Base-by-base conservation (phyloP, 2,113 vertebrate species). In the Callipepla californica region DNA sequence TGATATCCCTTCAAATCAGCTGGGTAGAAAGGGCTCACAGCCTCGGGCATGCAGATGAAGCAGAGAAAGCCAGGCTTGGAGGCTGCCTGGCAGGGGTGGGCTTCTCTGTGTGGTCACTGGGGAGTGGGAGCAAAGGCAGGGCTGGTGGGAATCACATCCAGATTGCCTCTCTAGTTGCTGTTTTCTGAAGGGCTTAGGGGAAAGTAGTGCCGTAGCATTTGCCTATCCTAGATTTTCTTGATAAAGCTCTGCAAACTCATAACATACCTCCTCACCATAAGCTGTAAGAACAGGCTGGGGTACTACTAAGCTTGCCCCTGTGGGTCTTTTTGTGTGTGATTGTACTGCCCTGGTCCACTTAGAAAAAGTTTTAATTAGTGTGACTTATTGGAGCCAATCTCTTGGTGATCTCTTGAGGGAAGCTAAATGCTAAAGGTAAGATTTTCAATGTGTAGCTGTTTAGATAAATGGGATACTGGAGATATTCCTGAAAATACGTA, bases 401-500 rank as follows among this genome's bases (percentile, higher is more conserved):
- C 40, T 65, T 45, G 12, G 30, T 72, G 26, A 62, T n/a, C 50
- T 51, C 51, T 53, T 30, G 26, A 53, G 51, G 21, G 2, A 51
- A 82, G 38, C 2, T 21, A 23, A 11, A 44, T 92, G 44, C 47
- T 55, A 26, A 72, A 88, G 36, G 65, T 78, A 91, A 84, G 44
- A 61, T 40, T 70, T 80, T 28, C 58, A 87, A 63, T 36, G 21
- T 45, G 6, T 21, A 47, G 47, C 13, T 79, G 12, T 68, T 75
- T 66, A 68, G 47, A 78, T 88, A 87, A 77, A 42, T 32, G 1
- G 26, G 20, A 74, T 72, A 67, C 26, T 92, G 87, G 66, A 90
- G 85, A 61, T 83, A 61, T 47, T 83, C 72, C 68, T 94, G 65
- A 85, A 86, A 94, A 88, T 61, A 80, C 68, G 89, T 63, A 53